Conservation (phyloP, 2,888 invertebrate species). For the Apantesis nais region DNA sequence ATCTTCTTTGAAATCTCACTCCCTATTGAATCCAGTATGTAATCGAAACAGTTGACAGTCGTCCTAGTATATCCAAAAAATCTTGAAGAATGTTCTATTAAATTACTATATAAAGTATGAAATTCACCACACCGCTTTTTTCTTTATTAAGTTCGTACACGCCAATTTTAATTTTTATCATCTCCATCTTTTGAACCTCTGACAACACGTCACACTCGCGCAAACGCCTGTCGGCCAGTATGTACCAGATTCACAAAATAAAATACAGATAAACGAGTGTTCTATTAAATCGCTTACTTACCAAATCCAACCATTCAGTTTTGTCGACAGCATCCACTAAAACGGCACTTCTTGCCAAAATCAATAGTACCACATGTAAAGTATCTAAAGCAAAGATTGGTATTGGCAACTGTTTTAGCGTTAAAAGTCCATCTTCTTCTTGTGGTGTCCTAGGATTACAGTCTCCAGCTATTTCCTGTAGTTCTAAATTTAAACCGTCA, state of each 20-base stretch:
- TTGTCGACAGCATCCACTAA: slow-evolving; percentile 52
- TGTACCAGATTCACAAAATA: not conserved
- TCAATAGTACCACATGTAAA: slow-evolving; percentile 62
- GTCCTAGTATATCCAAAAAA: too few species aligned
- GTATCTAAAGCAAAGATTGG: slow-evolving; percentile 75
- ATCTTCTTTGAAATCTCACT: too few species aligned
- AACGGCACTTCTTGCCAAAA: slow-evolving; percentile 66
- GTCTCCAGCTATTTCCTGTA: slow-evolving; percentile 64
- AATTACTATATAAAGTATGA: too few species aligned
- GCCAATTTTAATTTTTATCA: too few species aligned
- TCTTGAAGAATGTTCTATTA: too few species aligned
- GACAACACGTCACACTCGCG: too few species aligned
- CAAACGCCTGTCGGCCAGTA: too few species aligned
- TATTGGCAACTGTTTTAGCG: slow-evolving; percentile 71
- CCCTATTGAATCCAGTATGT: too few species aligned
- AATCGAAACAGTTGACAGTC: too few species aligned
- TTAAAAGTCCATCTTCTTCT: slow-evolving; percentile 62
- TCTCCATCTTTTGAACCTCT: too few species aligned
- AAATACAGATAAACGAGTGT: not conserved
- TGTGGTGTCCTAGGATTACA: slow-evolving; percentile 32
- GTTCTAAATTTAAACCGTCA: slow-evolving; percentile 61
- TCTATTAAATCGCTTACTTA: slow-evolving; percentile 43
- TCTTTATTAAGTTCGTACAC: too few species aligned
- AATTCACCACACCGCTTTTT: too few species aligned
- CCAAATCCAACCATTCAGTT: slow-evolving; percentile 62